Conservation (phyloP, 2,888 invertebrate genomes). For the Sinelater perroti region DNA sequence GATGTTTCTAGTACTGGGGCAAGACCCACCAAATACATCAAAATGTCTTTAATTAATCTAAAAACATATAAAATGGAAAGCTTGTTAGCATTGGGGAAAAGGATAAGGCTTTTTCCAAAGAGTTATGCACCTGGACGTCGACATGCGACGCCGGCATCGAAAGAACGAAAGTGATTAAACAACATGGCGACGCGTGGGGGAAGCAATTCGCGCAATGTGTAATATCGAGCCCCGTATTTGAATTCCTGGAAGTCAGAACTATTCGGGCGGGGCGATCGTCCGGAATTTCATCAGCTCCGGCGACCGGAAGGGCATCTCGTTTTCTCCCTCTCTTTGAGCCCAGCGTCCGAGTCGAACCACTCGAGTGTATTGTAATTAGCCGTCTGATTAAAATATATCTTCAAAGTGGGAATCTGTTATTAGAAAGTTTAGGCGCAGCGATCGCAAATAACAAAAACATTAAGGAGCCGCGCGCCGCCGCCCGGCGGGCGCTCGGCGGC, state of each 20-base stretch:
- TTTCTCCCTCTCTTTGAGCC: conserved; percentile 59
- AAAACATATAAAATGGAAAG: no score
- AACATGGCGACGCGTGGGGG: conserved; percentile 24
- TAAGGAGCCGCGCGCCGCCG: conserved; percentile 18
- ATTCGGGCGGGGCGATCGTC: conserved; percentile 59
- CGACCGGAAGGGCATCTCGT: conserved; percentile 70
- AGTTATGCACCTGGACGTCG: not conserved
- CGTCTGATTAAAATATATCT: conserved; percentile 60
- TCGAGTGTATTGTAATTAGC: conserved; percentile 59
- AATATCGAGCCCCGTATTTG: conserved; percentile 58
- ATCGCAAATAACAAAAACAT: conserved; percentile 30
- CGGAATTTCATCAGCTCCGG: conserved; percentile 67
- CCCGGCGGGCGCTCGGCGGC: conserved; percentile 26
- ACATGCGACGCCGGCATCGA: not conserved
- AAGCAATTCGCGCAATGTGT: conserved; percentile 59
- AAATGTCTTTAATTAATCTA: no score
- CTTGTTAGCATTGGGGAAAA: not conserved
- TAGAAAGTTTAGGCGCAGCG: conserved; percentile 47
- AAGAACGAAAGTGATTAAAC: conserved; percentile 29
- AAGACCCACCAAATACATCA: no score
- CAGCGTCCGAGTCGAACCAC: conserved; percentile 45
- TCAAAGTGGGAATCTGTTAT: conserved; percentile 61
- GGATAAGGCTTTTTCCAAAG: not conserved
- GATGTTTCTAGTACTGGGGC: no score
- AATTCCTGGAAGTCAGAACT: conserved; percentile 61